phyloP scores from a whole-genome alignment of 2,888 invertebrate genomes.

The Oxystoma pomonae region DNA sequence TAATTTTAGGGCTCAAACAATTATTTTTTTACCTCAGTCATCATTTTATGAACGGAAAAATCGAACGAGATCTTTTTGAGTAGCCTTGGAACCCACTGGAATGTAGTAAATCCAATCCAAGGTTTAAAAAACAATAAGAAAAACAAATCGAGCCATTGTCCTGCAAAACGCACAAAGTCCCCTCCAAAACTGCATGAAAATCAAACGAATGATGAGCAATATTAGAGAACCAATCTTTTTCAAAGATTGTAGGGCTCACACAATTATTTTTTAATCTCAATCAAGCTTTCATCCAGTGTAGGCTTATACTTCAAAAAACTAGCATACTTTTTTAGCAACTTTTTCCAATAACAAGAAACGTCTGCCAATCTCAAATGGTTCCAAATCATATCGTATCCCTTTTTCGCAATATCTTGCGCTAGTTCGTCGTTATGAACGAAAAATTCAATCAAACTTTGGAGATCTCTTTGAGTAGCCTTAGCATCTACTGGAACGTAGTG shows the following conservation, averaged over 20 bases:
- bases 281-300: slow-evolving; percentile 55
- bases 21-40: not conserved
- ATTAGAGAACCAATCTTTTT: too few relatives aligned
- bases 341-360: slow-evolving; percentile 83
- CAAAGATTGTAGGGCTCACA: too few relatives aligned
- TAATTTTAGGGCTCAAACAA: too few relatives aligned
- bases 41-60: not conserved
- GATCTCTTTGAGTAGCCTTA: slow-evolving; percentile 61
- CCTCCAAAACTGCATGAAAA: slow-evolving; percentile 88
- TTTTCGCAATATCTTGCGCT: slow-evolving; percentile 72
- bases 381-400: slow-evolving; percentile 81
- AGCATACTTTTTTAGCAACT: slow-evolving; percentile 68
- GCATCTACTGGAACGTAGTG: slow-evolving; percentile 85
- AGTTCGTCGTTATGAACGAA: slow-evolving; percentile 70
- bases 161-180: slow-evolving; percentile 91
- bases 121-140: too few relatives aligned
- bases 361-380: slow-evolving; percentile 77
- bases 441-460: slow-evolving; percentile 71
- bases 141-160: too few relatives aligned
- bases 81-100: slow-evolving; percentile 66
- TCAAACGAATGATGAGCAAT: slow-evolving; percentile 88
- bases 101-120: slow-evolving; percentile 98
- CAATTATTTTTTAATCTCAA: slow-evolving; percentile 47
- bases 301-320: slow-evolving; percentile 68
- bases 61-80: slow-evolving; percentile 40